Percentiles rank a stretch among this genome's conserved stretches.
Evolutionary conservation across 2,113 vertebrate genomes (phyloP).

Genomic region (Sminthopsis crassicaudata): DNA sequence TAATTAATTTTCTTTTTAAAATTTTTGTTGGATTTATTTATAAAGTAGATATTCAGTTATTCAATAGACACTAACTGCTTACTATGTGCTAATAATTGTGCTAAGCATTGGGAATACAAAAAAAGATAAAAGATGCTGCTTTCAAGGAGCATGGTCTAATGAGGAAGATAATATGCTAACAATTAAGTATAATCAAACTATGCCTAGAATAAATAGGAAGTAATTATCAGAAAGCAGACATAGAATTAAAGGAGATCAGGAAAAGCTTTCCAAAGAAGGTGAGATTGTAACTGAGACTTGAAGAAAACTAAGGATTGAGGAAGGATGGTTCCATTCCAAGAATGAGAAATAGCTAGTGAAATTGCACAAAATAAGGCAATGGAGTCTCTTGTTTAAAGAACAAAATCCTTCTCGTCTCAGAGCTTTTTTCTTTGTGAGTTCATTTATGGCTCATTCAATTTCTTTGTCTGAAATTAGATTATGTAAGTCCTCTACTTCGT

Average conservation of each 20-base stretch:
- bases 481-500: background rate
- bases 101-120: background rate
- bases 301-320: background rate
- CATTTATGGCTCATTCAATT: background rate
- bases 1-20: too few relatives aligned
- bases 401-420: background rate
- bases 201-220: background rate
- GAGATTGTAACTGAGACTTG: background rate
- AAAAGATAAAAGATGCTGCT: background rate
- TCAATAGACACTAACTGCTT: background rate
- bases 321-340: background rate
- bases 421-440: background rate
- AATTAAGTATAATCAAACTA: background rate
- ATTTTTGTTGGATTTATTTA: too few relatives aligned
- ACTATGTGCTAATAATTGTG: background rate
- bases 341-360: background rate
- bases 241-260: background rate
- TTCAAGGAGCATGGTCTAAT: background rate
- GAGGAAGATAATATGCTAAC: background rate
- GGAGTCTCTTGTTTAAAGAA: background rate
- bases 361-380: background rate
- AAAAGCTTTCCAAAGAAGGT: background rate
- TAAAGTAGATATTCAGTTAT: background rate
- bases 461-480: background rate
- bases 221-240: background rate